Base-by-base conservation (phyloP, 2,797 vertebrate genomes). In the Nyctalus aviator region DNA sequence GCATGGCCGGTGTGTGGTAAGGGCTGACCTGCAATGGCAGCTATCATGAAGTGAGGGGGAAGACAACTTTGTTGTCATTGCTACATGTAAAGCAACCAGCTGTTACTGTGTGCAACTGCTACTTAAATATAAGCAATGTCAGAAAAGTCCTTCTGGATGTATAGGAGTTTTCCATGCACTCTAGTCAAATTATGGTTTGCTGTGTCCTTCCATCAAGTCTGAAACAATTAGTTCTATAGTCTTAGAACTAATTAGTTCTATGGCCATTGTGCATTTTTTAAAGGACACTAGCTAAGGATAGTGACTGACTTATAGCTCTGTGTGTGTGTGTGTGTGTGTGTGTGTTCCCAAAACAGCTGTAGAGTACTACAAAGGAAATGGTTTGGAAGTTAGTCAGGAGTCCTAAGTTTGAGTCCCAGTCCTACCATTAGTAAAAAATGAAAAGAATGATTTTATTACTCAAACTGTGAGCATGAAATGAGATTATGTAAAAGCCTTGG, bases 341-440 rank as follows among this genome's bases (percentile, higher is more conserved):
- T 27, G 23, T 55, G 10, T 27, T 71, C 44, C n/a, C 57, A 75
- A 79, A 91, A n/a, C 32, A 88, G 13, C n/a, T 82, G 7, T 25
- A 91, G 13, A 13, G 6, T 6, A 46, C 27, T 62, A 9, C 17
- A 77, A 59, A 85, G 9, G 30, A 44, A 85, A 41, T n/a, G 7
- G 5, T 66, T 50, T 37, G 3, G 32, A 8, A 79, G 35, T 25
- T 72, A 76, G 73, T 82, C 32, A n/a, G 44, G 71, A 50, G 14
- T 15, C 8, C 30, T 68, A 23, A 14, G 11, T 68, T 84, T 89
- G 44, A 94, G 9, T 68, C 46, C 44, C 41, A 89, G 32, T 81
- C 41, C 37, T 94, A 21, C 1, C 55, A 91, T 46, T 62, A 32
- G 83, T 55, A 10, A 76, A 89, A 95, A 94, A 44, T 44, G 15